phyloP scores from a whole-genome alignment of 1,140 invertebrate species.

The Sinonovacula constricta region DNA sequence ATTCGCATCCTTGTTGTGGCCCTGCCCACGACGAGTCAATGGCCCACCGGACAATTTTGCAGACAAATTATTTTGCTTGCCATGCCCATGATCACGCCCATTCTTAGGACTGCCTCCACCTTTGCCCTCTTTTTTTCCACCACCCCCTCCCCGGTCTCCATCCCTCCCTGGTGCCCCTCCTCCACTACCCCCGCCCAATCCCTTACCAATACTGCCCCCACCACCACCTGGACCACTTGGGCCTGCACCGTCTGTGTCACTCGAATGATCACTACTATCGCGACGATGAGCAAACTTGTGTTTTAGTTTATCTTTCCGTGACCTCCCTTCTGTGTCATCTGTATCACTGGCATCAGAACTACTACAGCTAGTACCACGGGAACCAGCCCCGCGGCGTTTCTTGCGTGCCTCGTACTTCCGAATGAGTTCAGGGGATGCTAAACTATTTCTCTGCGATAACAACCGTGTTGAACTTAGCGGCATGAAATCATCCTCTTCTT shows the following conservation, averaged over 20 bases:
- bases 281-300: constrained; percentile 76
- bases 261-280: constrained; percentile 78
- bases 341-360: constrained; percentile 92
- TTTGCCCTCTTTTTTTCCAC: constrained; percentile 47
- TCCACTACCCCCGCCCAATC: constrained; percentile 59
- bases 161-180: constrained; percentile 56
- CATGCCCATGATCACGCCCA: constrained; percentile 46
- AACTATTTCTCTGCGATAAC: constrained; percentile 54
- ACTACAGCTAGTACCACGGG: constrained; percentile 90
- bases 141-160: constrained; percentile 46
- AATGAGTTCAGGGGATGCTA: constrained; percentile 78
- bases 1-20: constrained; percentile 36
- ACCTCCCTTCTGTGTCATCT: constrained; percentile 91
- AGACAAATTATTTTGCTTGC: constrained; percentile 38
- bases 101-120: constrained; percentile 51
- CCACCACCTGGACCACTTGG: constrained; percentile 60
- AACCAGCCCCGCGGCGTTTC: constrained; percentile 85
- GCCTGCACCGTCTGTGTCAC: constrained; percentile 75
- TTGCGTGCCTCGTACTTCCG: constrained; percentile 82
- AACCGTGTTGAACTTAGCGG: constrained; percentile 58
- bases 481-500: constrained; percentile 73
- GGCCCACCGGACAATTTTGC: constrained; percentile 15
- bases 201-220: constrained; percentile 49
- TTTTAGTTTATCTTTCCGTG: constrained; percentile 86
- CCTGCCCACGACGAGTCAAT: not conserved